Evolutionary conservation across 37 sponge, comb jelly and placozoan genomes (phyloP).

Genomic region (Aplysina aerophoba): DNA sequence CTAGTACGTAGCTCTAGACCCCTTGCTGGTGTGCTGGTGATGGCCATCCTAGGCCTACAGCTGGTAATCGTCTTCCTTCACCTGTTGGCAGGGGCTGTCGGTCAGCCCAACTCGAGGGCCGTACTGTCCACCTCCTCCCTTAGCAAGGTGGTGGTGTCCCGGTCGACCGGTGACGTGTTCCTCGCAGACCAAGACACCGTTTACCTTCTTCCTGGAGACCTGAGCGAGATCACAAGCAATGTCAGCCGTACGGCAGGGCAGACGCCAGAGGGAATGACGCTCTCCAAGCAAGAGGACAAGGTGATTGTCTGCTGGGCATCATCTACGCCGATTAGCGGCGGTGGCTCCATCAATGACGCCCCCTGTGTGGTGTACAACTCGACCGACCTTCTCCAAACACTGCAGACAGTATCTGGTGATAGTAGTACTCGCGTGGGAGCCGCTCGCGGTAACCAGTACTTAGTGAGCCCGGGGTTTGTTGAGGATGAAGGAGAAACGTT

Average conservation of each 20-base stretch:
- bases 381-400: background rate
- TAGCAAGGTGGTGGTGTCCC: background rate
- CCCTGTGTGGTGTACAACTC: too few species aligned
- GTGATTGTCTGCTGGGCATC: conserved; percentile 4
- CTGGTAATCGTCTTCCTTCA: too few species aligned
- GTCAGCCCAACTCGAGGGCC: background rate
- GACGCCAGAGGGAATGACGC: conserved; percentile 4
- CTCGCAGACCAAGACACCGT: conserved; percentile 11
- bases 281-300: background rate
- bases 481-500: conserved; percentile 14
- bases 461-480: background rate
- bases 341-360: background rate
- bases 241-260: background rate
- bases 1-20: too few species aligned
- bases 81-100: too few species aligned
- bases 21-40: too few species aligned
- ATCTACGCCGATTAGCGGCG: background rate
- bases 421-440: background rate
- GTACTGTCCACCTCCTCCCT: background rate
- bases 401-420: background rate
- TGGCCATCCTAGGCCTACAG: too few species aligned
- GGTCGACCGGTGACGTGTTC: conserved; percentile 6
- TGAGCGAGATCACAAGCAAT: background rate
- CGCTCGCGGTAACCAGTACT: background rate
- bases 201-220: background rate